phyloP scores from a whole-genome alignment of 1,140 invertebrate species.

The Muscidifurax raptorellus region DNA sequence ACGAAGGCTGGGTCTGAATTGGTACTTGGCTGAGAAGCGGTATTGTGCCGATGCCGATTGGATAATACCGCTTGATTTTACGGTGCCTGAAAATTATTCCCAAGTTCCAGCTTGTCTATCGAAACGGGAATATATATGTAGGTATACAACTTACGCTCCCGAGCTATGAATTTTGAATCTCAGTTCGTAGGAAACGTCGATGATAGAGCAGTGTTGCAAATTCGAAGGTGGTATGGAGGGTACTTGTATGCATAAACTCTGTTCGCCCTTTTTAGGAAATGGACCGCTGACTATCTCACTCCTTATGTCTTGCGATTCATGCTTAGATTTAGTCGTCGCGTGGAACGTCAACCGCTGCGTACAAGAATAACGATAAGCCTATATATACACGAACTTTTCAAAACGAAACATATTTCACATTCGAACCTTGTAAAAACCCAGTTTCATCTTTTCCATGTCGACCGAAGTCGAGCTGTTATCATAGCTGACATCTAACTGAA shows the following conservation, averaged over 20 bases:
- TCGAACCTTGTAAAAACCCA: constrained; percentile 78
- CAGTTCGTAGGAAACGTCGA: constrained; percentile 55
- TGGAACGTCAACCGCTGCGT: not conserved
- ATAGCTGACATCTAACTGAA: constrained; percentile 78
- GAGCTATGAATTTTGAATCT: constrained; percentile 43
- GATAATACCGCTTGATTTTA: constrained; percentile 49
- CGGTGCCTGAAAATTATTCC: constrained; percentile 52
- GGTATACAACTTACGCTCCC: constrained; percentile 47
- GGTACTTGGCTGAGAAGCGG: constrained; percentile 41
- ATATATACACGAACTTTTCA: too few relatives aligned
- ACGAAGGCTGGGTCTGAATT: not conserved
- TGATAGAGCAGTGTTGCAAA: constrained; percentile 56
- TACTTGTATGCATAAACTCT: constrained; percentile 44
- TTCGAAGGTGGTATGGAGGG: constrained; percentile 59
- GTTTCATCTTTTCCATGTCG: constrained; percentile 75
- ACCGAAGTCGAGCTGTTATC: constrained; percentile 78
- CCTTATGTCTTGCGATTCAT: not conserved
- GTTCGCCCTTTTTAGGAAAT: constrained; percentile 45
- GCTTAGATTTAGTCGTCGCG: constrained; percentile 5
- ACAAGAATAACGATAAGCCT: too few relatives aligned
- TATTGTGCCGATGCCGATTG: constrained; percentile 59
- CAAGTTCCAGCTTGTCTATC: too few relatives aligned
- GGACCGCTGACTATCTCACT: constrained; percentile 36
- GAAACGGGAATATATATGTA: too few relatives aligned
- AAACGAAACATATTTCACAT: constrained; percentile 37